Base-by-base conservation (phyloP, 2,888 invertebrate species). In the Cerceris rybyensis region DNA sequence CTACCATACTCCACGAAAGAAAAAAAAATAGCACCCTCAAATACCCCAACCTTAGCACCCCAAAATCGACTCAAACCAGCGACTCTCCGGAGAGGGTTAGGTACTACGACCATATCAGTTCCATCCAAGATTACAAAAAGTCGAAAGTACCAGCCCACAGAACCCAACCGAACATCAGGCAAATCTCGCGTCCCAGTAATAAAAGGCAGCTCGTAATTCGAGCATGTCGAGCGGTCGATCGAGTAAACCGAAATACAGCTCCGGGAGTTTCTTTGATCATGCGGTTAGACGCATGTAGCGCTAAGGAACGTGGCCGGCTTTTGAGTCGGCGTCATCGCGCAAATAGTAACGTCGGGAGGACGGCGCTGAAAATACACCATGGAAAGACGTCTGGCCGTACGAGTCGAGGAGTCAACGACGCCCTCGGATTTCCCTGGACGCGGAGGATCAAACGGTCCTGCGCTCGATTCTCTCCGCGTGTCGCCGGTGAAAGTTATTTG, bases 381-480 rank as follows among this genome's bases (percentile, higher is more conserved):
- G 65, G 52, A 55, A 28, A 28, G 77, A 75, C 78, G 74, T 76
- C 83, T 70, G 71, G 39, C 61, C 28, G 17, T 41, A 63, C 39
- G 49, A 55, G 66, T 57, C 61, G 52, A 55, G 63, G 75, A 71
- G 66, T 57, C 61, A 57, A 55, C 66, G 75, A 71, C 78, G 78
- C 57, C 71, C 60, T 76, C 58, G 43, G 55, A 70, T 76, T 81
- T 64, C 28, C 77, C 59, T 63, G 67, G 66, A 71, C 67, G 17
- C 69, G 68, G 64, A 83, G 81, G 84, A 86, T 86, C 86, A 86
- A 85, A 86, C 84, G 81, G n/a, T 70, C 43, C 64, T 41, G 42
- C 55, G 54, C 64, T n/a, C 60, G 64, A 57, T 69, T 70, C 70
- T 50, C 65, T 64, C 49, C 57, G 14, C 28, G 49, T 57, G 61